Percentiles rank a stretch among this genome's conserved stretches.
Conservation (phyloP, 2,797 vertebrate species). For the Rhinatrema bivittatum region DNA sequence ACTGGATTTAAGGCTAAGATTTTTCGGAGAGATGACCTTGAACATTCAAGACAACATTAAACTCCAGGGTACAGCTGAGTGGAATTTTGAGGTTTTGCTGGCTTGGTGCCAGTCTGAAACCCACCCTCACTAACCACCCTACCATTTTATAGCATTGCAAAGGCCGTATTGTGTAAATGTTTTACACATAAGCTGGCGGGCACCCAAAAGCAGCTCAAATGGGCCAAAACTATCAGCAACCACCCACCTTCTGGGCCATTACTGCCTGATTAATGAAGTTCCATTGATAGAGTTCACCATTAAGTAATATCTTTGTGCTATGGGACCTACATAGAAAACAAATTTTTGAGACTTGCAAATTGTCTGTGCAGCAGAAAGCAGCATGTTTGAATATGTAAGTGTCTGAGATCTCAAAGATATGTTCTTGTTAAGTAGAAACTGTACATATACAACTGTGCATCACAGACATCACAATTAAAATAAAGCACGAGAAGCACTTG, state of each 20-base stretch:
- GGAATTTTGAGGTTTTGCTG: constrained; percentile 52
- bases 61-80: constrained; percentile 50
- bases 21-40: constrained; percentile 26
- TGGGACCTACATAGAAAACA: constrained; percentile 23
- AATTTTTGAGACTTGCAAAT: constrained; percentile 26
- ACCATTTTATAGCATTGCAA: constrained; percentile 59
- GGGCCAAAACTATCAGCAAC: constrained; percentile 67
- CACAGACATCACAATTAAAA: too few relatives aligned
- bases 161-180: constrained; percentile 58
- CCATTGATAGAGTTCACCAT: constrained; percentile 16
- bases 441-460: too few relatives aligned
- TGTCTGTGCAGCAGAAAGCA: constrained; percentile 26
- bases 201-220: constrained; percentile 53
- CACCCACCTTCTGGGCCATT: constrained; percentile 56
- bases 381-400: not conserved
- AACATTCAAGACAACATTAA: constrained; percentile 39
- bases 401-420: too few relatives aligned
- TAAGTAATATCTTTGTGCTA: constrained; percentile 27
- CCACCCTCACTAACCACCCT: constrained; percentile 35
- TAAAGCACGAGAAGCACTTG: too few relatives aligned
- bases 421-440: too few relatives aligned
- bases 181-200: constrained; percentile 46
- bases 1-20: constrained; percentile 1
- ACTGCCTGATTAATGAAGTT: constrained; percentile 47
- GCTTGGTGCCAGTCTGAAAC: constrained; percentile 43